A percentile compares a stretch with the other conserved stretches of the same genome.
Conservation (phyloP, 2,888 invertebrate species). For the Cecidostiba fungosa region DNA sequence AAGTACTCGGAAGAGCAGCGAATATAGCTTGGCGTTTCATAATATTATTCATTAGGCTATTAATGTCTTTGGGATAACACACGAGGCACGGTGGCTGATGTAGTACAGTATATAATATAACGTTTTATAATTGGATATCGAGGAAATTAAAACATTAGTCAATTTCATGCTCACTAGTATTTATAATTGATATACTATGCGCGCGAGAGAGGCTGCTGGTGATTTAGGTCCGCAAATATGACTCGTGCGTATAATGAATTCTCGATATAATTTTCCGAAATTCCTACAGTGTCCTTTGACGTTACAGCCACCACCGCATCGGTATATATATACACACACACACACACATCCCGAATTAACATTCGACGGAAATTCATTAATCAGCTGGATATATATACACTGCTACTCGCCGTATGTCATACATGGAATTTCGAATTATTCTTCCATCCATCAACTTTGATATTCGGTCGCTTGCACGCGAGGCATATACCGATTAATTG, state of each 20-base stretch:
- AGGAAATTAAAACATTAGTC: background rate
- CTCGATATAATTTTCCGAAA: background rate
- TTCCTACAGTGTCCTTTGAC: background rate
- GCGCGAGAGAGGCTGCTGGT: background rate
- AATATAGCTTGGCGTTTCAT: slow-evolving; percentile 15
- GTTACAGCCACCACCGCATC: background rate
- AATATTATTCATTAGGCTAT: slow-evolving; percentile 1
- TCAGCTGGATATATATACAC: background rate
- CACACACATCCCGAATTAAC: slow-evolving; percentile 29
- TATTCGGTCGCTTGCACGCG: background rate
- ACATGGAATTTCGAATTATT: slow-evolving; percentile 34
- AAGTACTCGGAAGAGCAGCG: slow-evolving; percentile 28
- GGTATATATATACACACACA: too few relatives aligned
- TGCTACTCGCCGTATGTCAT: background rate
- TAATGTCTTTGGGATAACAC: background rate
- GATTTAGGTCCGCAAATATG: background rate
- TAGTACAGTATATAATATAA: too few relatives aligned
- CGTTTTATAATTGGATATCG: background rate
- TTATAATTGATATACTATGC: background rate
- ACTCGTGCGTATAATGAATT: background rate
- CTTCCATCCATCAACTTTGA: slow-evolving; percentile 39
- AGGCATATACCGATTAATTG: slow-evolving; percentile 33
- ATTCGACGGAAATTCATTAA: slow-evolving; percentile 46
- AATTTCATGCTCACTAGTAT: background rate
- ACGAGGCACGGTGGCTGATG: background rate